phyloP scores from a whole-genome alignment of 2,797 vertebrate genomes.

The Hozukius guyotensis region DNA sequence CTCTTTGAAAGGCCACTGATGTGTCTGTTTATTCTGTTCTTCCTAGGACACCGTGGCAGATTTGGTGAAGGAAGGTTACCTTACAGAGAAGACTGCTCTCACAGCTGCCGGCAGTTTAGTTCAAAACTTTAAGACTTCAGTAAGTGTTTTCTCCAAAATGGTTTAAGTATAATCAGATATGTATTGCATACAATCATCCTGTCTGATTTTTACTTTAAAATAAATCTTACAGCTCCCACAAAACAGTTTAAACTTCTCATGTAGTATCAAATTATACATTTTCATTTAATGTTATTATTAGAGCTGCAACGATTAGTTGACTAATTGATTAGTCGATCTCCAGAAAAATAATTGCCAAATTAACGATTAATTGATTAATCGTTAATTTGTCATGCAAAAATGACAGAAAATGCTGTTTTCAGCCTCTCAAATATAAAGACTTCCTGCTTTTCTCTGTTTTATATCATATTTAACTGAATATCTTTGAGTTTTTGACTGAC shows the following conservation, averaged over 20 bases:
- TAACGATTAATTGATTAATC: no score
- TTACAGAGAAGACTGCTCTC: conserved; percentile 87
- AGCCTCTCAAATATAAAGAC: no score
- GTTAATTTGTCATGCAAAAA: no score
- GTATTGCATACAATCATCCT: neutral
- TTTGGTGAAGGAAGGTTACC: conserved; percentile 84
- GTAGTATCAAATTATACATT: neutral
- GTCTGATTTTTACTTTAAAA: neutral
- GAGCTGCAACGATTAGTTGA: no score
- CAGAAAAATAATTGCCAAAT: no score
- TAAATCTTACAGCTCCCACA: neutral
- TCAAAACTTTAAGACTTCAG: conserved; percentile 83
- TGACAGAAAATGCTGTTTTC: no score
- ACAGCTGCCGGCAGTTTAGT: conserved; percentile 85
- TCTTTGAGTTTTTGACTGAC: no score
- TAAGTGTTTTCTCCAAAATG: conserved; percentile 73
- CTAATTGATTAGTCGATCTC: no score
- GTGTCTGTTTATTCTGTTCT: neutral
- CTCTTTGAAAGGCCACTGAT: neutral
- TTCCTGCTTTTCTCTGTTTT: no score
- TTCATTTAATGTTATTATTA: neutral
- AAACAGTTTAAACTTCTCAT: neutral
- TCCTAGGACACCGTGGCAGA: conserved; percentile 84
- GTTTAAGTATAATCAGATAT: neutral
- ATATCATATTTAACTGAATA: no score